phyloP scores from a whole-genome alignment of 2,113 vertebrate species.

The Anas platyrhynchos region DNA sequence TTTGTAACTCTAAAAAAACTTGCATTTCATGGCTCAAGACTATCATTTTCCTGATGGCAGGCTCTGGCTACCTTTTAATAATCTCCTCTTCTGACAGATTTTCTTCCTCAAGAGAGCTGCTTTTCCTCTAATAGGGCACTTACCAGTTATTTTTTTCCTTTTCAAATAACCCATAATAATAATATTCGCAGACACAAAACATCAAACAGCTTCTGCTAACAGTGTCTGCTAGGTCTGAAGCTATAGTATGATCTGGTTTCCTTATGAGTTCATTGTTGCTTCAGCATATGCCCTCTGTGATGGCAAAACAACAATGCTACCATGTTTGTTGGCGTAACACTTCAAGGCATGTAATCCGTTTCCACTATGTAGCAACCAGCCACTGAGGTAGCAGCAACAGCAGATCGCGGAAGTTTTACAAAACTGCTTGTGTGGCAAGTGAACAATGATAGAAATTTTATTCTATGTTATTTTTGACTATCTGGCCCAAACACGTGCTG shows the following conservation, averaged over 20 bases:
- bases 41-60: constrained; percentile 40
- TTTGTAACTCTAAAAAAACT: constrained; percentile 6
- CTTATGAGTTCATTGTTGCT: constrained; percentile 7
- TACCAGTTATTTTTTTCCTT: constrained; percentile 44
- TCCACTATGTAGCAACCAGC: neutral
- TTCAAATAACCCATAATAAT: constrained; percentile 62
- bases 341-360: neutral
- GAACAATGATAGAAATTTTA: neutral
- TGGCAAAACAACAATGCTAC: neutral
- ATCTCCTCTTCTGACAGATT: constrained; percentile 24
- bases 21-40: neutral
- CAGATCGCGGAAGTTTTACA: neutral
- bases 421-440: neutral
- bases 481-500: neutral
- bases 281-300: neutral
- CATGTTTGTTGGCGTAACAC: neutral
- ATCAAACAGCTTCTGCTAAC: constrained; percentile 55
- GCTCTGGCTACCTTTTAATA: constrained; percentile 51
- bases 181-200: constrained; percentile 62
- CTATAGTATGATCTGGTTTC: constrained; percentile 6
- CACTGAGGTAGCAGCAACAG: neutral
- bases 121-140: constrained; percentile 50
- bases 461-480: neutral
- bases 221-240: constrained; percentile 32
- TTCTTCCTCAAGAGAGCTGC: constrained; percentile 41